These are phyloP conservation scores for Tapirus terrestris DNA, from an alignment of 2,113 vertebrate genomes.

Conservation along the genomic window DNA sequence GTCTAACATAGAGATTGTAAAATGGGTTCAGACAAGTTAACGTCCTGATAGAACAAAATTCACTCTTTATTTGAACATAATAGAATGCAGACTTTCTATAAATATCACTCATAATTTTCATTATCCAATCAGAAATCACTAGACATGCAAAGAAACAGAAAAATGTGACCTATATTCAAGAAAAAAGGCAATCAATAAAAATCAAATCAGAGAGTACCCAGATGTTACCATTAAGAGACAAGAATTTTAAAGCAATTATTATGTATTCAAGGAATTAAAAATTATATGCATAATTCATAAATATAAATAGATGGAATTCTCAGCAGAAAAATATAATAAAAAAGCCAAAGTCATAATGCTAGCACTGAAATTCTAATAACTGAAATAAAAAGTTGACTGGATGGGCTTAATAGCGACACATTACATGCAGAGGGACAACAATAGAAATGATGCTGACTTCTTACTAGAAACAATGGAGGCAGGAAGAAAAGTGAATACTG, in stretches of 20 bases:
- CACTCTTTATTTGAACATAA: neutral
- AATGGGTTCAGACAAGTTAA: neutral
- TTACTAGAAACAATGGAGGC: neutral
- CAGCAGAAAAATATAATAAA: neutral
- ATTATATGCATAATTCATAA: neutral
- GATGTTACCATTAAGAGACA: neutral
- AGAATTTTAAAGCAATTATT: neutral
- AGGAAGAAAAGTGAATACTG: neutral
- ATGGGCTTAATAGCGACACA: neutral
- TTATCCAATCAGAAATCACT: neutral
- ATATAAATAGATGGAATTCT: neutral
- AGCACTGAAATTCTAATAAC: neutral
- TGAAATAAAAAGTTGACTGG: neutral
- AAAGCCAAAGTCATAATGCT: neutral
- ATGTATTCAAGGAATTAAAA: neutral
- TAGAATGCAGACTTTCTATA: neutral
- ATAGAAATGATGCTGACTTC: neutral
- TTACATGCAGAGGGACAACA: neutral
- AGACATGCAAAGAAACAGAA: neutral
- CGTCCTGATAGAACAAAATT: neutral
- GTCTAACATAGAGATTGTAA: neutral
- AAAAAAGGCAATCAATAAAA: neutral
- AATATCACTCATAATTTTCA: neutral
- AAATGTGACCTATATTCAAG: neutral
- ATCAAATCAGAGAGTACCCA: neutral